phyloP scores from a whole-genome alignment of 2,888 invertebrate species.

The Conistra vaccinii region DNA sequence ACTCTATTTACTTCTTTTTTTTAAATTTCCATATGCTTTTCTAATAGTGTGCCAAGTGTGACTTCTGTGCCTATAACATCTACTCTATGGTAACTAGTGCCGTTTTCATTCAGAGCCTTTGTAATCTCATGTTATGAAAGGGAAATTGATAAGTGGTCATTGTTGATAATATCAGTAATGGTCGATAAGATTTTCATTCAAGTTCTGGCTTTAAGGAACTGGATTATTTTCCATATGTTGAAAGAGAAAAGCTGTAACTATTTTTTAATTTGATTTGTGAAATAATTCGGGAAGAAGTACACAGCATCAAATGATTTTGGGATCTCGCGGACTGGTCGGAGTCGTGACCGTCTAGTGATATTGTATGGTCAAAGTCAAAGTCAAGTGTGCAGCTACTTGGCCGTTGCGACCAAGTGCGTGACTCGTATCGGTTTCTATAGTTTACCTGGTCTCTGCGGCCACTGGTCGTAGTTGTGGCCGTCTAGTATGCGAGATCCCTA shows the following conservation, averaged over 20 bases:
- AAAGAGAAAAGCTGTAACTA: neutral
- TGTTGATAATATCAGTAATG: constrained; percentile 48
- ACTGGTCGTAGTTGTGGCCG: no score
- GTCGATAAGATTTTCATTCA: constrained; percentile 49
- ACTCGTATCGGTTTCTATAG: no score
- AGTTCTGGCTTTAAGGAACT: constrained; percentile 6
- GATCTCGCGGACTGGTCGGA: no score
- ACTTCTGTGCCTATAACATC: neutral
- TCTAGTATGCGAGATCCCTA: no score
- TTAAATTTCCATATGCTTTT: neutral
- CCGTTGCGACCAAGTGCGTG: no score
- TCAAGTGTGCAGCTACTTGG: no score
- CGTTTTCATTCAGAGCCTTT: constrained; percentile 37
- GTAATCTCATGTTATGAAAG: constrained; percentile 43
- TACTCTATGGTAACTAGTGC: constrained; percentile 1
- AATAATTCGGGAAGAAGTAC: no score
- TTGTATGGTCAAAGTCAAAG: no score
- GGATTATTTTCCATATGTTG: neutral
- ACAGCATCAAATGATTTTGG: no score
- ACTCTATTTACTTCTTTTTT: neutral
- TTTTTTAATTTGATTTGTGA: neutral
- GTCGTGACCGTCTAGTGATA: no score
- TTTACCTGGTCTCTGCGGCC: no score
- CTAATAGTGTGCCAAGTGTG: no score
- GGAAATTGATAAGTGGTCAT: constrained; percentile 49